Evolutionary conservation across 2,113 vertebrate species (phyloP).

Genomic region (Salminus brasiliensis): DNA sequence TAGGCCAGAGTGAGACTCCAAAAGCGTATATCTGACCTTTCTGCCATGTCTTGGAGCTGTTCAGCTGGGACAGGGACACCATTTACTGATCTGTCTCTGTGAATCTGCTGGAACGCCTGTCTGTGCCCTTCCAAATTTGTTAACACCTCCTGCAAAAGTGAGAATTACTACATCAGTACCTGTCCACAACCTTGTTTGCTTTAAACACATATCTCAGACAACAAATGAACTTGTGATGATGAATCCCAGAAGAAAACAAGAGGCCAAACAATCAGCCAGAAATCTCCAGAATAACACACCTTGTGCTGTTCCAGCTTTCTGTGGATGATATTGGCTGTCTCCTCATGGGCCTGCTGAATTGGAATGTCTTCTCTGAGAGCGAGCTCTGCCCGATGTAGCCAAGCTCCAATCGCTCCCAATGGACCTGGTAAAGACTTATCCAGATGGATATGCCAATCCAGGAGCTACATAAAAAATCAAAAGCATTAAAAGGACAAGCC

Average conservation of each 20-base stretch:
- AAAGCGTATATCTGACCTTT: constrained; percentile 78
- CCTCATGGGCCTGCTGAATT: constrained; percentile 90
- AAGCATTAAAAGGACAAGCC: constrained; percentile 37
- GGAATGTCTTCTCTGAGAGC: constrained; percentile 89
- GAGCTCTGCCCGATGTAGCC: constrained; percentile 90
- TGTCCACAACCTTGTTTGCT: not conserved
- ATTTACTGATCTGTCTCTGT: constrained; percentile 89
- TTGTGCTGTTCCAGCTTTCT: constrained; percentile 91
- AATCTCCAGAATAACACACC: constrained; percentile 69
- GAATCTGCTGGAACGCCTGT: constrained; percentile 94
- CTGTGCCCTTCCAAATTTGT: constrained; percentile 90
- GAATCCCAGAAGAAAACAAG: not conserved
- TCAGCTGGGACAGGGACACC: constrained; percentile 91
- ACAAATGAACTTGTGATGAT: not conserved
- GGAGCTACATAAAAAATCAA: constrained; percentile 78
- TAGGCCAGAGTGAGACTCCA: not conserved
- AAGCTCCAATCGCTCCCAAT: constrained; percentile 91
- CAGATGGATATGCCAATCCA: constrained; percentile 94
- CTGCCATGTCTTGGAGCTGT: constrained; percentile 96
- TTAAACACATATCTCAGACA: not conserved
- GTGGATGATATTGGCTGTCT: constrained; percentile 91
- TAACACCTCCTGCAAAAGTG: constrained; percentile 85
- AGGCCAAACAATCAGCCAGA: not conserved
- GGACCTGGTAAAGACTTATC: constrained; percentile 93
- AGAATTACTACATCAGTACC: constrained; percentile 40